These are phyloP conservation scores for Euphydryas editha DNA, from an alignment of 2,888 invertebrate species.

Conservation along the genomic window DNA sequence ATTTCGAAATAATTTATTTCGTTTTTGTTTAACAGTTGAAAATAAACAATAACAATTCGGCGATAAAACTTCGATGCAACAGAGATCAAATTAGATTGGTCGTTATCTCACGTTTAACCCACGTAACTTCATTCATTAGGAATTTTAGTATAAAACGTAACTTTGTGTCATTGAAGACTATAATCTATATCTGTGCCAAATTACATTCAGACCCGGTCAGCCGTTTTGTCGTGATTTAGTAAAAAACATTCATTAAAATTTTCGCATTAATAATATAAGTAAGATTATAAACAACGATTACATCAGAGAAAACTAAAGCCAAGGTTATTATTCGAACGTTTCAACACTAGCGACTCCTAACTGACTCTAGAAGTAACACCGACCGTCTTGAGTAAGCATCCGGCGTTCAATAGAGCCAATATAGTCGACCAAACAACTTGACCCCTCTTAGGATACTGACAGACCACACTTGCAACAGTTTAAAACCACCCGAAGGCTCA, in stretches of 20 bases:
- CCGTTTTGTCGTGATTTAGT: too few species aligned
- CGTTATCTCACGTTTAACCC: not conserved
- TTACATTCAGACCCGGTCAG: too few species aligned
- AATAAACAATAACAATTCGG: not conserved
- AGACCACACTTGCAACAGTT: constrained; percentile 42
- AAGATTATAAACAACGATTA: constrained; percentile 14
- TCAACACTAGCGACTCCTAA: constrained; percentile 47
- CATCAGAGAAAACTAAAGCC: constrained; percentile 20
- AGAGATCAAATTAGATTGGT: not conserved
- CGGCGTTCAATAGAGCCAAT: constrained; percentile 79
- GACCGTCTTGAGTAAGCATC: constrained; percentile 78
- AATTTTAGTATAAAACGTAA: too few species aligned
- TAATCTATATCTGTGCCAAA: too few species aligned
- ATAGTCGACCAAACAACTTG: constrained; percentile 60
- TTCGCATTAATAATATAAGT: not conserved
- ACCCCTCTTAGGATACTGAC: constrained; percentile 49
- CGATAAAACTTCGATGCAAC: not conserved
- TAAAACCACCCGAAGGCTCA: constrained; percentile 39
- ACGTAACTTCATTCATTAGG: too few species aligned
- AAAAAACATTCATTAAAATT: too few species aligned
- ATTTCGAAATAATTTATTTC: too few species aligned
- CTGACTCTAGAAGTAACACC: constrained; percentile 48
- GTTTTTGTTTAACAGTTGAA: too few species aligned
- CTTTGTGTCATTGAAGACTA: too few species aligned
- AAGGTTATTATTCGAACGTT: constrained; percentile 37